A percentile compares a stretch with the other conserved stretches of the same genome.
Evolutionary conservation across 2,797 vertebrate genomes (phyloP).

Genomic region (Morelia viridis): DNA sequence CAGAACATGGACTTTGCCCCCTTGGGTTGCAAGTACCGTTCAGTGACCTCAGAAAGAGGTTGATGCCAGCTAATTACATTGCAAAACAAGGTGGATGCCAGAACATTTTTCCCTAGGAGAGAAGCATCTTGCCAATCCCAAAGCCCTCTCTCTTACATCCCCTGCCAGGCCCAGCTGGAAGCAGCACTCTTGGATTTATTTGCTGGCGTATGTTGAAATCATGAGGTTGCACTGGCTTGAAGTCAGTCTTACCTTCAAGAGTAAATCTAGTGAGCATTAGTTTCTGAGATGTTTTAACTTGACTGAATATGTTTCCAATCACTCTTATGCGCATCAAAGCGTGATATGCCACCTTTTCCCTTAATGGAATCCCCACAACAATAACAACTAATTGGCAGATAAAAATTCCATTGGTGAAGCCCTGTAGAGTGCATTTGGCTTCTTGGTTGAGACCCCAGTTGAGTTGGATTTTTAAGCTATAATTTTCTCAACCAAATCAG

Average conservation of each 20-base stretch:
- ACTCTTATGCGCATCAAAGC: not conserved
- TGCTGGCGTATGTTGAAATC: conserved; percentile 28
- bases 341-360: not conserved
- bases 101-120: conserved; percentile 29
- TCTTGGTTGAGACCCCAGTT: conserved; percentile 11
- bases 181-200: conserved; percentile 5
- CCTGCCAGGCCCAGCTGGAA: conserved; percentile 18
- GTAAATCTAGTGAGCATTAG: not conserved
- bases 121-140: conserved; percentile 12
- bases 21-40: not conserved
- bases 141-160: not conserved
- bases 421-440: not conserved
- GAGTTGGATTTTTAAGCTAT: conserved; percentile 15
- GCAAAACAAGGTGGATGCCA: conserved; percentile 44
- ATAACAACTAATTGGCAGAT: not conserved
- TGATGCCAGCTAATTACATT: conserved; percentile 43
- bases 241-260: not conserved
- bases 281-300: conserved; percentile 2
- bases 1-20: conserved; percentile 49
- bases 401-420: not conserved
- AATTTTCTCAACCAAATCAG: not conserved
- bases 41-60: conserved; percentile 34
- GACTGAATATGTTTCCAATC: not conserved
- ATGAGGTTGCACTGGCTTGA: not conserved
- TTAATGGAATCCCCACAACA: not conserved